phyloP scores from a whole-genome alignment of 2,797 vertebrate species.

The Pelochelys cantorii region DNA sequence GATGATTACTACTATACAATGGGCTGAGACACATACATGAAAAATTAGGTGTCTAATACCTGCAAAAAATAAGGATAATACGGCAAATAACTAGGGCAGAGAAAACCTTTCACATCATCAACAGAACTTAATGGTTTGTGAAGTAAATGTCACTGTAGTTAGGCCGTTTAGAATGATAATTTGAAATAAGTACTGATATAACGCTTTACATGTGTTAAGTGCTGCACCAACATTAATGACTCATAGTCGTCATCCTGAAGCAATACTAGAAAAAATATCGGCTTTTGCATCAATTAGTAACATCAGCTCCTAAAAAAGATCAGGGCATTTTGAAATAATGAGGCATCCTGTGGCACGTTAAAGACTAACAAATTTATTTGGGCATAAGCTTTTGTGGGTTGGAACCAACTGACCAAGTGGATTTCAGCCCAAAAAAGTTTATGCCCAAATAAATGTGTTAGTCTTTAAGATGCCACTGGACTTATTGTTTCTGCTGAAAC shows the following conservation, averaged over 20 bases:
- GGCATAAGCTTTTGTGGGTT: too few relatives aligned
- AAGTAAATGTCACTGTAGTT: background rate
- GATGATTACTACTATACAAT: background rate
- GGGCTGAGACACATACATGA: background rate
- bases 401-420: too few relatives aligned
- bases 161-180: background rate
- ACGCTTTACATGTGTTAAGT: background rate
- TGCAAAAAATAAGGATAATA: background rate
- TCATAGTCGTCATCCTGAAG: background rate
- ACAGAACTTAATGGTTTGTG: background rate
- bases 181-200: background rate
- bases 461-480: too few relatives aligned
- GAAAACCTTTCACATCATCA: background rate
- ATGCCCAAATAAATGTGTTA: too few relatives aligned
- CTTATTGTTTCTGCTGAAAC: too few relatives aligned
- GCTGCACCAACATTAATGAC: background rate
- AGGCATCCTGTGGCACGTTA: too few relatives aligned
- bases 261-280: background rate
- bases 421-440: too few relatives aligned
- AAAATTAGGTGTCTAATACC: background rate
- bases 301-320: background rate
- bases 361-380: too few relatives aligned
- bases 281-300: background rate
- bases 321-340: accelerated
- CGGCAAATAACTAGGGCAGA: background rate